phyloP scores from a whole-genome alignment of 2,888 invertebrate genomes.

The Lucinisca nassula region DNA sequence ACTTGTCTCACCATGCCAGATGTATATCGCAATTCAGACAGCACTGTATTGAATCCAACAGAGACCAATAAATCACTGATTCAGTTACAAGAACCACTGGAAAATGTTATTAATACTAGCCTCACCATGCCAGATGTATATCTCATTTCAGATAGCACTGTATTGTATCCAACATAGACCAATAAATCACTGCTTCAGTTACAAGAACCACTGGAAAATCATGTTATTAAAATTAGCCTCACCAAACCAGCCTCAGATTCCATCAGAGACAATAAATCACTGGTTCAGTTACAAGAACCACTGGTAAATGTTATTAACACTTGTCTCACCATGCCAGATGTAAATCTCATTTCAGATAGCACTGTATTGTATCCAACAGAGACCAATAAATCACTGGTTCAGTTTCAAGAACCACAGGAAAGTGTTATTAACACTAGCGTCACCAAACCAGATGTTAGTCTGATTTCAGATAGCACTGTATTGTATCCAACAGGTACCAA shows the following conservation, averaged over 20 bases:
- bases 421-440: constrained; percentile 89
- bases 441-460: constrained; percentile 83
- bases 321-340: constrained; percentile 82
- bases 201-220: too few species aligned
- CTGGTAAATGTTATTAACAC: constrained; percentile 91
- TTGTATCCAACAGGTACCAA: constrained; percentile 93
- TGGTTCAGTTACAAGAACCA: constrained; percentile 94
- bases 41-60: constrained; percentile 93
- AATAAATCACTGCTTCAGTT: too few species aligned
- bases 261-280: constrained; percentile 93
- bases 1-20: too few species aligned
- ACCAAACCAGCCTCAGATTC: too few species aligned
- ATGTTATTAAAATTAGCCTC: too few species aligned
- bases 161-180: too few species aligned
- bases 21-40: too few species aligned
- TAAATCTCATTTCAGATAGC: constrained; percentile 90
- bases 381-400: constrained; percentile 93
- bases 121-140: constrained; percentile 84
- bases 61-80: constrained; percentile 93
- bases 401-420: constrained; percentile 93
- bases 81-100: constrained; percentile 93
- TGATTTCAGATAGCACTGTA: constrained; percentile 91
- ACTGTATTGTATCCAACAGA: constrained; percentile 93
- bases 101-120: constrained; percentile 90
- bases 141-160: too few species aligned